Evolutionary conservation across 1,140 invertebrate genomes (phyloP), one percentile per base, ranked within the genome.

Genomic region (Ceratina japonica): DNA sequence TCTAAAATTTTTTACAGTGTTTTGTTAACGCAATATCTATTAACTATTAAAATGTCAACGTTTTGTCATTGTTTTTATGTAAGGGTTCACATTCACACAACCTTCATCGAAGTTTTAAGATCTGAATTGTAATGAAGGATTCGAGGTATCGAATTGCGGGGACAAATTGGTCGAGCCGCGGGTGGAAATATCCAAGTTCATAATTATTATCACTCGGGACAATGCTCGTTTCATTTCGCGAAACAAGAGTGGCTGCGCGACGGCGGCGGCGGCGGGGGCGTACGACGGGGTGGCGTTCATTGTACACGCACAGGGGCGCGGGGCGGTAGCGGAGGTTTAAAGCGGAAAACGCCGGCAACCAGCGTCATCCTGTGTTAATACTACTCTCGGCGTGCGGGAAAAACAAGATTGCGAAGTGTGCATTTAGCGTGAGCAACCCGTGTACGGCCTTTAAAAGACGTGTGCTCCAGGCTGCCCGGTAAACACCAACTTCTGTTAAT

Each of bases 321-420:
- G 37, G 37, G 5, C 5, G 10, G 37, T 10, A 10, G 37, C 37
- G 3, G 66, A 18, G 54, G 51, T 24, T 70, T 70, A 54, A 70
- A 70, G 24, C 24, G 52, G 66, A 5, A 24, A 69, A 69, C 49
- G 16, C 8, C 51, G 66, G 18, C 66, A 44, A 56, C 66, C 66
- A 31, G 18, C 66, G 27, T 70, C 66, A 70, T 56, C 66, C 66
- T 51, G 66, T 70, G 66, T 70, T 70, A 70, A 56, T 70, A 70
- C 66, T 70, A 54, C 66, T 56, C 66, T 31, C 18, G 24, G 22
- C 20, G 66, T n/a, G 24, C 66, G 56, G 66, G 66, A 58, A 70
- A 70, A 70, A 70, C 66, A 70, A 56, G 66, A 58, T 70, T 56
- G 66, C n/a, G 54, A 54, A 69, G 51, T 56, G 66, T 37, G 51